These are phyloP conservation scores for Xylophagus ater DNA, from an alignment of 2,888 invertebrate genomes.

Conservation along the genomic window DNA sequence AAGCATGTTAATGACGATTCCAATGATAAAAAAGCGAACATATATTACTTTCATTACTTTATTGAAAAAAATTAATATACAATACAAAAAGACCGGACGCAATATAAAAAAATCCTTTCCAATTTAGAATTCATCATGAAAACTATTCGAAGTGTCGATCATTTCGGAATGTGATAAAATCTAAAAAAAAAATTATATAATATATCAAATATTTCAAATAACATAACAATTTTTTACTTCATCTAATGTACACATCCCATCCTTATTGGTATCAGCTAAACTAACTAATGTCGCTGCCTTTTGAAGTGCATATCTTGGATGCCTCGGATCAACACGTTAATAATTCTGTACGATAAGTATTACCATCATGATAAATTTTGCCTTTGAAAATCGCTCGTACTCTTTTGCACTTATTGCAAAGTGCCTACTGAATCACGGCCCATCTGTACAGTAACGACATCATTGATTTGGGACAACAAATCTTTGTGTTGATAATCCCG, in stretches of 20 bases:
- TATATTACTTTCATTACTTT: too few species aligned
- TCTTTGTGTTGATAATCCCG: too few species aligned
- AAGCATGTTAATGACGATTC: too few species aligned
- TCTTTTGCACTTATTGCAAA: too few species aligned
- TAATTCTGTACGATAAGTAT: constrained; percentile 57
- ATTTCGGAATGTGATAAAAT: constrained; percentile 58
- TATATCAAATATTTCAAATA: background rate
- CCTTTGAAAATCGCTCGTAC: too few species aligned
- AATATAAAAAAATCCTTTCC: background rate
- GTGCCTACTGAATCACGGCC: too few species aligned
- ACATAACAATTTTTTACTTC: constrained; percentile 44
- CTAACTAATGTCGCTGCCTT: constrained; percentile 61
- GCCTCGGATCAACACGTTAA: constrained; percentile 57
- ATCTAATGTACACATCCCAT: constrained; percentile 50
- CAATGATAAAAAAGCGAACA: too few species aligned
- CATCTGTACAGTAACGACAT: too few species aligned
- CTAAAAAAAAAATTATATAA: constrained; percentile 34
- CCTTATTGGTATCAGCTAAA: constrained; percentile 56
- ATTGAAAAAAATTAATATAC: too few species aligned
- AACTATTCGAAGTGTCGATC: constrained; percentile 62
- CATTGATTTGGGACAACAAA: too few species aligned
- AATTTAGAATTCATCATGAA: constrained; percentile 58
- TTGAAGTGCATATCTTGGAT: constrained; percentile 61
- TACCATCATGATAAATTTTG: constrained; percentile 64
- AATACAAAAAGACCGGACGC: too few species aligned